Evolutionary conservation across 2,888 invertebrate genomes (phyloP), one percentile per base, ranked within the genome.

Genomic region (Drosophila leonis): DNA sequence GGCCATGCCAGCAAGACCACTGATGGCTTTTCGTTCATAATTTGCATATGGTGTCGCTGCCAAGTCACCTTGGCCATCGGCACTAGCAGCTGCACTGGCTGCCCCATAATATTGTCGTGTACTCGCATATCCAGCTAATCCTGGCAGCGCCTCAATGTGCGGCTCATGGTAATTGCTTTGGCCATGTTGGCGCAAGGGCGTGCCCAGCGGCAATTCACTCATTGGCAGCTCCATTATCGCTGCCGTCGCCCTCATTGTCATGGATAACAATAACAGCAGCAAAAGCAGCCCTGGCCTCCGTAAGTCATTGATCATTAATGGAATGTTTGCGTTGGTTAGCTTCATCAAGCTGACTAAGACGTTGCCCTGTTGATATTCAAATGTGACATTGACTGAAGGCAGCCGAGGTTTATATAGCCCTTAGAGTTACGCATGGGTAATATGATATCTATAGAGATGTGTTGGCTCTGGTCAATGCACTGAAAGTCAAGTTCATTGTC

Each of bases 291-390:
- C 18, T 13, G 69, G 56, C 62, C 69, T 62, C 52, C 61, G 59
- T 73, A 82, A 80, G 70, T 75, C 83, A 84, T 89, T 80, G 88
- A 90, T 80, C 83, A 76, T 84, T 84, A 89, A 81, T 78, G 80
- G 72, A 65, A 75, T 72, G 63, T 70, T 73, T 57, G 77, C 56
- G 56, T 60, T 56, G 78, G 41, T 65, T 41, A 69, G 65, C 67
- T 57, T 44, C 48, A 59, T 49, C 13, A 1, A 13, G 33, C 10
- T 41, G n/a, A 31, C 35, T 1, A 39, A 37, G 46, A 60, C 73
- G 27, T 13, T 54, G 48, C 33, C n/a, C 48, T 48, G 57, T 46
- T 48, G 29, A 60, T 66, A 64, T 56, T 65, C 52, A 72, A 89
- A 70, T 86, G 90, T 73, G 72, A 71, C 56, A 61, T 72, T 55